Conservation (phyloP, 2,888 invertebrate genomes). For the Nomada goodeniana region DNA sequence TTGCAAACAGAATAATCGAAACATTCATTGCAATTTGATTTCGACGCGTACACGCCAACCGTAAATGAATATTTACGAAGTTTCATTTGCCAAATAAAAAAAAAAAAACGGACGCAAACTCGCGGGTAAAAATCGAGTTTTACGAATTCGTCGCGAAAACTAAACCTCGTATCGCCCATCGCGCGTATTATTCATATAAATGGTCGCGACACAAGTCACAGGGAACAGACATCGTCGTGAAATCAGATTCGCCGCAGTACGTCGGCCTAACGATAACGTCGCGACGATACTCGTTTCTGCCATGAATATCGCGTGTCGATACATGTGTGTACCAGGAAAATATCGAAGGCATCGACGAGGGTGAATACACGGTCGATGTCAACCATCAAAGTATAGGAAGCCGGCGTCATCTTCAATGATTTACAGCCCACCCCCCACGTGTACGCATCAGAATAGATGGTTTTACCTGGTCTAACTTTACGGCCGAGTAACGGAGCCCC, state of each 20-base stretch:
- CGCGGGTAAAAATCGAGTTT: not conserved
- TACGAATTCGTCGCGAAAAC: slow-evolving; percentile 6
- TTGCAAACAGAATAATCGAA: not conserved
- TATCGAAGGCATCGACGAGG: slow-evolving; percentile 56
- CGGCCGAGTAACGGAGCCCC: slow-evolving; percentile 42
- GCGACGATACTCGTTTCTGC: slow-evolving; percentile 16
- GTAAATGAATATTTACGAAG: not conserved
- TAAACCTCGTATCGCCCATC: slow-evolving; percentile 6
- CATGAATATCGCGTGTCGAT: slow-evolving; percentile 51
- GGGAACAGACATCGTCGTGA: not conserved
- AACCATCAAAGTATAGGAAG: slow-evolving; percentile 55
- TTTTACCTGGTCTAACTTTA: slow-evolving; percentile 49
- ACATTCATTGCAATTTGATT: not conserved
- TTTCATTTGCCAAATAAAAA: not conserved
- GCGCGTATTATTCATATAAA: slow-evolving; percentile 52
- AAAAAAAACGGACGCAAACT: not conserved
- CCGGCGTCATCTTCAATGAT: slow-evolving; percentile 50
- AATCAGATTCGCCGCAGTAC: slow-evolving; percentile 32
- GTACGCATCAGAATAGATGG: slow-evolving; percentile 38
- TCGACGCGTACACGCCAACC: no score
- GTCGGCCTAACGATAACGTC: slow-evolving; percentile 35
- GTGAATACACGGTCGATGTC: slow-evolving; percentile 52
- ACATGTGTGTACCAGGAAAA: slow-evolving; percentile 38
- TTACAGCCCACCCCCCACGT: slow-evolving; percentile 25
- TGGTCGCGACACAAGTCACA: slow-evolving; percentile 4